A percentile compares a stretch with the other conserved stretches of the same genome.
These are phyloP conservation scores for Acrobasis repandana DNA, from an alignment of 2,888 invertebrate species.

Conservation along the genomic window DNA sequence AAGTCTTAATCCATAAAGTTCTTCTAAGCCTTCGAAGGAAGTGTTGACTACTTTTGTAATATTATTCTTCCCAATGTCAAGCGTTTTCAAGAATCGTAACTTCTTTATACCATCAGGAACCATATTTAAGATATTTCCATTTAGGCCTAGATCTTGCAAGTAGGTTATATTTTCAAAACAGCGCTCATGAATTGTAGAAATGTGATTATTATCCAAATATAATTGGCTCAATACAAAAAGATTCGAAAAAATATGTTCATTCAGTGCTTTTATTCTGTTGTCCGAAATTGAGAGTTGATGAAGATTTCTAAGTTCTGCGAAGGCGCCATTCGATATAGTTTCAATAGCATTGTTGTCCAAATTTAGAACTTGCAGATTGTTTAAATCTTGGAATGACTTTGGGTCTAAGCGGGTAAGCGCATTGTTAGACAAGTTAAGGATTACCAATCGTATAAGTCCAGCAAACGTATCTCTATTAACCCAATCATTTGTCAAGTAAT, in stretches of 20 bases:
- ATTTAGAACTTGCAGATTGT: conserved; percentile 88
- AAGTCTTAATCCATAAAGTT: conserved; percentile 88
- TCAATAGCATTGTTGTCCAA: conserved; percentile 88
- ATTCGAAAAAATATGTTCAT: conserved; percentile 87
- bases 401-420: conserved; percentile 86
- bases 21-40: conserved; percentile 88
- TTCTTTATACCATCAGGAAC: conserved; percentile 87
- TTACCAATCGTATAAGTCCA: conserved; percentile 87
- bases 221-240: conserved; percentile 88
- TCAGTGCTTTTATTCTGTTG: conserved; percentile 86
- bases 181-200: conserved; percentile 85
- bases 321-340: conserved; percentile 87
- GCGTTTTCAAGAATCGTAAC: conserved; percentile 86
- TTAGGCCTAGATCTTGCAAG: conserved; percentile 89
- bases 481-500: conserved; percentile 89
- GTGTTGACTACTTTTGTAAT: conserved; percentile 87
- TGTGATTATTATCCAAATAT: conserved; percentile 88
- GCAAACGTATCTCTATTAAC: conserved; percentile 90
- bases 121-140: conserved; percentile 86
- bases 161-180: conserved; percentile 90
- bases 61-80: conserved; percentile 92
- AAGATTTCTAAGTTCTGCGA: conserved; percentile 88
- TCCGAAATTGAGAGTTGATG: conserved; percentile 89
- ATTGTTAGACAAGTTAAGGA: conserved; percentile 89
- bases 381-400: conserved; percentile 88